phyloP scores from a whole-genome alignment of 2,888 invertebrate genomes.

The Alsophila aescularia region DNA sequence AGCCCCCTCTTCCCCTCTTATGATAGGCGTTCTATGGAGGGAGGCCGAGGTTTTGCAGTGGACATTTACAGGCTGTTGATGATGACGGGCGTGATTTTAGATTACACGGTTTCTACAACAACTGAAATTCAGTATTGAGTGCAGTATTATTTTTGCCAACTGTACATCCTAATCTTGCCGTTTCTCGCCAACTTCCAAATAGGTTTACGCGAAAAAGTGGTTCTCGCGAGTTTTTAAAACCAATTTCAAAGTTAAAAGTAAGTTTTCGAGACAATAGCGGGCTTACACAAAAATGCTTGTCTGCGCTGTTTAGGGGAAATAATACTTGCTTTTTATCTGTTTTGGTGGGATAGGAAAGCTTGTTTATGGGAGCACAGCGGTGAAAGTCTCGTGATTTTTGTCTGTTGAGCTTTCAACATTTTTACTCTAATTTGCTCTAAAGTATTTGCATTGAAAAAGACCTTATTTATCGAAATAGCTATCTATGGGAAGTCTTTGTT shows the following conservation, averaged over 20 bases:
- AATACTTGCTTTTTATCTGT: not conserved
- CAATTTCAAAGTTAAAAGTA: constrained; percentile 32
- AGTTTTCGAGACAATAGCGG: constrained; percentile 32
- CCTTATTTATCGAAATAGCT: too few species aligned
- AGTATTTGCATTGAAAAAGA: too few species aligned
- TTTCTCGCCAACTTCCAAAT: constrained; percentile 29
- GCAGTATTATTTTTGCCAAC: constrained; percentile 4
- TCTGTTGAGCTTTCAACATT: constrained; percentile 4
- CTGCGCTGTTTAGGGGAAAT: not conserved
- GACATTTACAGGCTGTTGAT: too few species aligned
- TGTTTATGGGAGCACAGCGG: constrained; percentile 1
- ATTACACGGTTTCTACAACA: too few species aligned
- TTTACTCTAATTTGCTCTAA: not conserved
- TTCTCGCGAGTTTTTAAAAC: constrained; percentile 36
- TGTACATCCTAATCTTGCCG: constrained; percentile 29
- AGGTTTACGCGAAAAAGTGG: constrained; percentile 37
- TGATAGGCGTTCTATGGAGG: too few species aligned
- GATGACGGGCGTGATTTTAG: too few species aligned
- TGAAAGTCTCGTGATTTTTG: constrained; percentile 17
- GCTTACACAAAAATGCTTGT: constrained; percentile 17
- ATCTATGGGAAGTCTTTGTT: too few species aligned
- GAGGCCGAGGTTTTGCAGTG: too few species aligned
- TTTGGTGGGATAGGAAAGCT: not conserved
- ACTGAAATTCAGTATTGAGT: not conserved
- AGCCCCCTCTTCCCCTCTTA: too few species aligned